Evolutionary conservation across 1,140 invertebrate genomes (phyloP), one percentile per base, ranked within the genome.

Genomic region (Nephila pilipes): DNA sequence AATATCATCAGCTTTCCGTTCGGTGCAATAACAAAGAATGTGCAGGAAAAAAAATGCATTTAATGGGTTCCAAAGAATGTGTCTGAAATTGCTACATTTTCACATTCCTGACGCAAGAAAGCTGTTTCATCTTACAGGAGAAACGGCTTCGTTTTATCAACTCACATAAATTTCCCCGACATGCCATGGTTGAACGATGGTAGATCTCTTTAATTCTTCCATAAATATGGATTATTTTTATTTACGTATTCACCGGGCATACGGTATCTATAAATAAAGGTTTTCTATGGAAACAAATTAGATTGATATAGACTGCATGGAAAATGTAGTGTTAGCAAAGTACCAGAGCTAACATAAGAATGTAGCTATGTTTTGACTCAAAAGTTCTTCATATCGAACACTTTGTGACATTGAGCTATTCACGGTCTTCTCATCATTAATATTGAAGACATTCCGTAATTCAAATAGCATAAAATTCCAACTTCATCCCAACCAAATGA

Each of bases 41-140:
- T 32, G 8, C 65, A n/a, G n/a, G 22, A 60, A 60, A 22, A 60
- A 58, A 75, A 75, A 75, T 18, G 65, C 29, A 3, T 32, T 75
- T 32, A 75, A 75, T 75, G 69, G 63, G 69, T 36, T 29, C 69
- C 12, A 36, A 75, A 32, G 69, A 75, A 75, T 75, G 69, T 75
- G 0, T 14, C 16, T 16, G 32, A 36, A 75, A 36, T 18, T 65
- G 25, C 29, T 0, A 36, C 69, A 36, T 36, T 75, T 75, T 29
- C 69, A 18, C 69, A 75, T 75, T 75, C 69, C 69, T 36, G 29
- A 5, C 18, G 69, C 69, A 32, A 75, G 29, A 32, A 10, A 60
- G 16, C 12, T 36, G 14, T 18, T 18, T 36, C 63, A 12, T 65
- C 63, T 25, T 14, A 75, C 18, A 36, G 29, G 69, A 14, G 69